Evolutionary conservation across 2,888 invertebrate species (phyloP).

Genomic region (Xestia xanthographa): DNA sequence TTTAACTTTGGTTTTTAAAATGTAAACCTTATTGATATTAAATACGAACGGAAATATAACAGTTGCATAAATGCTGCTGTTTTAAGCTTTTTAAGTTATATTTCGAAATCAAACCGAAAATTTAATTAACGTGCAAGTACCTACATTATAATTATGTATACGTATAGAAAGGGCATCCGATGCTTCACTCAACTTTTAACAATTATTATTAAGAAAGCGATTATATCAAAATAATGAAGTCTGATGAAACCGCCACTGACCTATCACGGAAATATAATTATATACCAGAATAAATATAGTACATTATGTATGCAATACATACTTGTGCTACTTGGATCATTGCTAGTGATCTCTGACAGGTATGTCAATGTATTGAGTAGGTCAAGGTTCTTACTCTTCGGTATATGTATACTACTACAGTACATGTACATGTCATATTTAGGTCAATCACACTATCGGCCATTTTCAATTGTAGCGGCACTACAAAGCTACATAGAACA

Average conservation of each 20-base stretch:
- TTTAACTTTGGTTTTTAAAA: background rate
- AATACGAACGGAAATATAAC: background rate
- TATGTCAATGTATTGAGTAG: background rate
- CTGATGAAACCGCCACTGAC: conserved; percentile 39
- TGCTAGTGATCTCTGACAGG: conserved; percentile 5
- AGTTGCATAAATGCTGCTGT: background rate
- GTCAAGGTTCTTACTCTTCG: background rate
- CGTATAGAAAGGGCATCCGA: conserved; percentile 32
- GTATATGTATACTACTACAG: too few relatives aligned
- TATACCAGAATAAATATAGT: conserved; percentile 16
- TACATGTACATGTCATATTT: too few relatives aligned
- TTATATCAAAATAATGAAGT: conserved; percentile 37
- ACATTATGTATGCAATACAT: background rate
- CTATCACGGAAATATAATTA: conserved; percentile 60
- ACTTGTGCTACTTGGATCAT: background rate
- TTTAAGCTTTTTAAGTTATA: background rate
- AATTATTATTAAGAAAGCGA: conserved; percentile 41
- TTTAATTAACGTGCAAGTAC: conserved; percentile 4
- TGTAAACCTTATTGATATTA: too few relatives aligned
- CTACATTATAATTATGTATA: conserved; percentile 35
- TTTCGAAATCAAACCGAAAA: conserved; percentile 9
- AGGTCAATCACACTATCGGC: too few relatives aligned
- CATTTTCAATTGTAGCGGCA: too few relatives aligned
- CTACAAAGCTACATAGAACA: too few relatives aligned
- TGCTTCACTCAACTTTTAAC: conserved; percentile 14